phyloP scores from a whole-genome alignment of 1,140 invertebrate species.

The Epicauta chinensis region DNA sequence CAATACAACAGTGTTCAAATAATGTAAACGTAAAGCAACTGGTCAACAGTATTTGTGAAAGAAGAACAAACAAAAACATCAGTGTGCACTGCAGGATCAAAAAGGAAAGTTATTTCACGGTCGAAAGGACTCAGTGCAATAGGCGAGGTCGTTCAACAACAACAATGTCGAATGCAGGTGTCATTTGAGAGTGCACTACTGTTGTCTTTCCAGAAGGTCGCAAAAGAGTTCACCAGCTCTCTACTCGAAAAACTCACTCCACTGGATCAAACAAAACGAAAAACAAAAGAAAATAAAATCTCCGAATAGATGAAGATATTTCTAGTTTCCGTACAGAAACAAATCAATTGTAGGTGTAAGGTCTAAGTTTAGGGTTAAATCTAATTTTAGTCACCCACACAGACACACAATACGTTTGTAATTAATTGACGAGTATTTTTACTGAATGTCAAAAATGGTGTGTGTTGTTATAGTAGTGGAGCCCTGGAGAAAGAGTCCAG shows the following conservation, averaged over 20 bases:
- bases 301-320: too few relatives aligned
- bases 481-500: constrained; percentile 11
- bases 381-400: too few relatives aligned
- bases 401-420: constrained; percentile 12
- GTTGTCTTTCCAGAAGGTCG: too few relatives aligned
- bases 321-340: too few relatives aligned
- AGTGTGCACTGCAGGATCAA: constrained; percentile 7
- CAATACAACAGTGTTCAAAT: too few relatives aligned
- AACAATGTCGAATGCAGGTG: constrained; percentile 17
- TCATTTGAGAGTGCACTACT: constrained; percentile 2
- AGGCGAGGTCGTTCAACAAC: constrained; percentile 14
- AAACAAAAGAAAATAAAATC: too few relatives aligned
- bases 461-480: too few relatives aligned
- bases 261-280: too few relatives aligned
- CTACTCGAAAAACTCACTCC: too few relatives aligned
- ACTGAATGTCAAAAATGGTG: constrained; percentile 25
- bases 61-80: background rate
- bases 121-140: constrained; percentile 21
- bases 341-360: background rate
- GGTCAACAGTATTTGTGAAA: too few relatives aligned
- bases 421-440: constrained; percentile 26
- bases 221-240: too few relatives aligned
- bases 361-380: background rate
- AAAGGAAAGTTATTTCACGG: constrained; percentile 24
- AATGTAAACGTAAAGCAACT: too few relatives aligned